Evolutionary conservation across 2,113 vertebrate genomes (phyloP).

Genomic region (Sclerurus mexicanus): DNA sequence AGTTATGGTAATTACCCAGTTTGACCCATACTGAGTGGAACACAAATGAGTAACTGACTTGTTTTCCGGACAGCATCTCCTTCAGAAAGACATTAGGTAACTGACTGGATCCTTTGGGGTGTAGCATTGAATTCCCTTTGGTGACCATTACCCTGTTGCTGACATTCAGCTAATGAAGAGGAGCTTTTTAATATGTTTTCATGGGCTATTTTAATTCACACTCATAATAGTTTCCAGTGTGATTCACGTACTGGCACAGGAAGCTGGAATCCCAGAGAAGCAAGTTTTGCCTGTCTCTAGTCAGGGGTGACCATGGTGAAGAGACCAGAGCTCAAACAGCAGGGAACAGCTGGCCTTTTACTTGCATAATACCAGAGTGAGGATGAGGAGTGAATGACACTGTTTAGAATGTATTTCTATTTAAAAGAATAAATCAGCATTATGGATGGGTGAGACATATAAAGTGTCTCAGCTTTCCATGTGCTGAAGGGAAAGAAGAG

Average conservation of each 20-base stretch:
- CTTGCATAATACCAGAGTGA: background rate
- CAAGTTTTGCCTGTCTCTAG: background rate
- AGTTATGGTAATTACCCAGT: background rate
- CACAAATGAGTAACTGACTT: background rate
- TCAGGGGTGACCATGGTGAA: background rate
- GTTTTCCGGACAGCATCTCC: background rate
- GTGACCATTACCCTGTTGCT: background rate
- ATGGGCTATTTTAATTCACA: background rate
- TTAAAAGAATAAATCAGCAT: background rate
- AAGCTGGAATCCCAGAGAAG: background rate
- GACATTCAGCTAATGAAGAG: background rate
- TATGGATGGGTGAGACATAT: background rate
- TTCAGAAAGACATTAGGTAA: background rate
- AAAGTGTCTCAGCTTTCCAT: background rate
- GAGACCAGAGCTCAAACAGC: background rate
- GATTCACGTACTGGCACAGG: background rate
- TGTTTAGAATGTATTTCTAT: background rate
- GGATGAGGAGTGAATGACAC: background rate
- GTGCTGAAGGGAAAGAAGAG: background rate
- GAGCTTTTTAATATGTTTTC: background rate
- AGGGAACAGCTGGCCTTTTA: background rate
- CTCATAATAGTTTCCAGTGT: background rate
- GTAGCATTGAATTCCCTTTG: background rate
- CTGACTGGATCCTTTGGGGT: background rate
- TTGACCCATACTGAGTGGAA: background rate